Evolutionary conservation across 1,140 invertebrate genomes (phyloP).

Genomic region (Brachionus sp.): DNA sequence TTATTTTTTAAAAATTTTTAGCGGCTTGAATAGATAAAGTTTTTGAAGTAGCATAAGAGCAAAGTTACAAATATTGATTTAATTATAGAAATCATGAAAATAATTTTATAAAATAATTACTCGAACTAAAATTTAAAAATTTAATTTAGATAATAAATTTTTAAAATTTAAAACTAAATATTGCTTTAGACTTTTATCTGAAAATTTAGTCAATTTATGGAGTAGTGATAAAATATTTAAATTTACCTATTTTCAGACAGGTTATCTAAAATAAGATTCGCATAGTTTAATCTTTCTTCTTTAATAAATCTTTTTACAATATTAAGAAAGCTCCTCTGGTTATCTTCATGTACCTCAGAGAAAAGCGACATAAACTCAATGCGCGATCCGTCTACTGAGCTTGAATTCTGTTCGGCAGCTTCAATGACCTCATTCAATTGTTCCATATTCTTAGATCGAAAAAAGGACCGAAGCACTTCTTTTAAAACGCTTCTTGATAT

Average conservation of each 20-base stretch:
- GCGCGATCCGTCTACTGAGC: background rate
- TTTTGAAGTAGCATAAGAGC: too few relatives aligned
- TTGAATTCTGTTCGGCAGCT: constrained; percentile 7
- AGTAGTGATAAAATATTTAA: background rate
- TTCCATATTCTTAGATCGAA: constrained; percentile 4
- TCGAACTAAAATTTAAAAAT: too few relatives aligned
- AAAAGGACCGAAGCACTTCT: constrained; percentile 5
- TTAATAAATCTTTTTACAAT: constrained; percentile 1
- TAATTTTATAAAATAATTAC: too few relatives aligned
- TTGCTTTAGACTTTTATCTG: too few relatives aligned
- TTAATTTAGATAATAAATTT: too few relatives aligned
- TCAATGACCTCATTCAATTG: background rate
- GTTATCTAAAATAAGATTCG: constrained; percentile 18
- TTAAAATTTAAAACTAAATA: too few relatives aligned
- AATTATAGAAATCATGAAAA: too few relatives aligned
- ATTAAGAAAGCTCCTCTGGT: background rate
- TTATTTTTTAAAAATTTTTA: too few relatives aligned
- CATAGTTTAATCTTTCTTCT: constrained; percentile 10
- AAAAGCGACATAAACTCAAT: constrained; percentile 22
- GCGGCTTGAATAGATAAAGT: too few relatives aligned
- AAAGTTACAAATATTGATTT: too few relatives aligned
- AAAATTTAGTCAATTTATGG: background rate
- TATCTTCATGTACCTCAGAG: constrained; percentile 19
- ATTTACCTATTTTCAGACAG: background rate
- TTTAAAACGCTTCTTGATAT: constrained; percentile 14